Conservation (phyloP, 2,113 vertebrate genomes). For the Tretioscincus oriximinensis region DNA sequence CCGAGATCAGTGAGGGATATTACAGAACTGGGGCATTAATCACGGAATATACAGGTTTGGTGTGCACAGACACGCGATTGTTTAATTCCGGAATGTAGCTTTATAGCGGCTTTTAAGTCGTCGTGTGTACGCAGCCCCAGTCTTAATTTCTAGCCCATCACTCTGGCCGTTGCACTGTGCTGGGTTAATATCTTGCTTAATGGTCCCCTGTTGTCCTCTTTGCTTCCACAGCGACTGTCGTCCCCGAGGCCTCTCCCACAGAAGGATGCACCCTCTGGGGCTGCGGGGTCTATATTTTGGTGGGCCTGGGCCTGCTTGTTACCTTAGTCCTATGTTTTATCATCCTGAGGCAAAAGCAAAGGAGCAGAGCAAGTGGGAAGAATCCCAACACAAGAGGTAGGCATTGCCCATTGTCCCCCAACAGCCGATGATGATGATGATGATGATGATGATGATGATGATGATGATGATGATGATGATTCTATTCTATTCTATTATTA, state of each 20-base stretch:
- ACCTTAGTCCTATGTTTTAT: slow-evolving; percentile 38
- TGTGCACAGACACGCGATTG: too few relatives aligned
- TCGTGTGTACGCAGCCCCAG: too few relatives aligned
- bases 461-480: too few relatives aligned
- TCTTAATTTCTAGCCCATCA: neutral
- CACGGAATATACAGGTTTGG: too few relatives aligned
- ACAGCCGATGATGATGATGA: too few relatives aligned
- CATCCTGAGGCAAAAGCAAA: slow-evolving; percentile 35
- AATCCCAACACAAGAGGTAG: slow-evolving; percentile 51
- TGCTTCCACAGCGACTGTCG: slow-evolving; percentile 36
- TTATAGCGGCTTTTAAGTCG: too few relatives aligned
- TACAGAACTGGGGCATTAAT: too few relatives aligned
- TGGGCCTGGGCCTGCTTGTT: slow-evolving; percentile 35
- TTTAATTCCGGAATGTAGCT: too few relatives aligned
- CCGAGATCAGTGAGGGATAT: too few relatives aligned
- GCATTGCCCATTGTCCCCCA: neutral
- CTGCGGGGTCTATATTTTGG: neutral
- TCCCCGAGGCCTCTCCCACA: neutral
- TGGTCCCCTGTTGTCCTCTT: neutral
- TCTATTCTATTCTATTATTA: too few relatives aligned
- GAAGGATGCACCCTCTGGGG: slow-evolving; percentile 22
- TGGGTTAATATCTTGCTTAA: neutral
- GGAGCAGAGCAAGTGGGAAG: slow-evolving; percentile 38
- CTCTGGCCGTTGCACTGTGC: neutral
- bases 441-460: too few relatives aligned